phyloP scores from a whole-genome alignment of 2,888 invertebrate species.

The Agrotis ipsilon region DNA sequence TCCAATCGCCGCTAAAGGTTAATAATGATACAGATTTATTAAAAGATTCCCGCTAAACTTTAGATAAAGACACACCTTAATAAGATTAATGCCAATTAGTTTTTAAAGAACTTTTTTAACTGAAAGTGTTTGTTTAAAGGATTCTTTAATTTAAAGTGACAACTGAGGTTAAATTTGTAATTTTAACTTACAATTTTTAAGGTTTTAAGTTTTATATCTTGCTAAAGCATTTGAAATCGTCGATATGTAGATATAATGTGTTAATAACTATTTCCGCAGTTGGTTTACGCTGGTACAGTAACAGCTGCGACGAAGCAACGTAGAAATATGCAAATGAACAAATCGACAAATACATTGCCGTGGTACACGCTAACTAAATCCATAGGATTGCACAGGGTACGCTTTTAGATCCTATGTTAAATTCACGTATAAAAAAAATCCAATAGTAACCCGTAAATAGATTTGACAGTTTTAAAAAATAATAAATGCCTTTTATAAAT shows the following conservation, averaged over 20 bases:
- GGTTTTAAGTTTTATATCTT: background rate
- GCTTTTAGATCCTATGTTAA: constrained; percentile 47
- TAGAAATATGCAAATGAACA: constrained; percentile 62
- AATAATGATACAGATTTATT: constrained; percentile 37
- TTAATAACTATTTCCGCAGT: constrained; percentile 25
- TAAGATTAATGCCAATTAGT: constrained; percentile 10
- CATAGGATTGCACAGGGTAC: constrained; percentile 42
- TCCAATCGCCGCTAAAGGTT: constrained; percentile 16
- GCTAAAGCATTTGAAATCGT: constrained; percentile 24
- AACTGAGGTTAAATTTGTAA: background rate
- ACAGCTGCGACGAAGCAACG: constrained; percentile 59
- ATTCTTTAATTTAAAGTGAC: background rate
- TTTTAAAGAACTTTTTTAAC: constrained; percentile 1
- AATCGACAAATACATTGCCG: constrained; percentile 50
- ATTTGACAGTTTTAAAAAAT: too few species aligned
- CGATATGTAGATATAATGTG: constrained; percentile 10
- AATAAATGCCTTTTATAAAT: too few species aligned
- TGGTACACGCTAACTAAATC: constrained; percentile 13
- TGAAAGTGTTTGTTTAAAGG: background rate
- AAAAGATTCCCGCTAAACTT: constrained; percentile 29
- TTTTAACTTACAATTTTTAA: background rate
- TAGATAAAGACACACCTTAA: constrained; percentile 16
- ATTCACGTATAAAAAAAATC: constrained; percentile 18
- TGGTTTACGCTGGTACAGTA: constrained; percentile 30
- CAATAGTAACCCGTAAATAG: too few species aligned